phyloP scores from a whole-genome alignment of 2,797 vertebrate species.

The Pogonophryne albipinna region DNA sequence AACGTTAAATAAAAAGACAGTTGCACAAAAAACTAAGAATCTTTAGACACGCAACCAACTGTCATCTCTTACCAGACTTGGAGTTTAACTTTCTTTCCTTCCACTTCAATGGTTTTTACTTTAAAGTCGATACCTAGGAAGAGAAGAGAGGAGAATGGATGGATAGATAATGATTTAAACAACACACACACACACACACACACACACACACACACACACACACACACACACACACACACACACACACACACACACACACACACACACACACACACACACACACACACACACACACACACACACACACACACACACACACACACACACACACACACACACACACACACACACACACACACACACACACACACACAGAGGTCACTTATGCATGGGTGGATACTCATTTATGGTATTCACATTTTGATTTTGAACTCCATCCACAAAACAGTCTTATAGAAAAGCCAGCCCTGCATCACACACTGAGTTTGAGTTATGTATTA shows the following conservation, averaged over 20 bases:
- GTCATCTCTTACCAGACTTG: constrained; percentile 91
- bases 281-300: constrained; percentile 10
- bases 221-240: constrained; percentile 14
- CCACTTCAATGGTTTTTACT: constrained; percentile 94
- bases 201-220: constrained; percentile 12
- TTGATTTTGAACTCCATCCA: constrained; percentile 34
- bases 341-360: no score
- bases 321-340: no score
- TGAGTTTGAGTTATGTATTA: constrained; percentile 35
- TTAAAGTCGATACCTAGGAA: constrained; percentile 94
- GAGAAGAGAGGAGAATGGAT: not conserved
- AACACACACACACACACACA: constrained; percentile 10
- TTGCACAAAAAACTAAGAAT: not conserved
- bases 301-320: constrained; percentile 19
- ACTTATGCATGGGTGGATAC: constrained; percentile 47
- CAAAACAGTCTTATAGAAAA: constrained; percentile 17
- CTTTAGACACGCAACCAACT: not conserved
- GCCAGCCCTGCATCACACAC: constrained; percentile 16
- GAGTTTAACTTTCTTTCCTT: constrained; percentile 95
- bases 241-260: constrained; percentile 13
- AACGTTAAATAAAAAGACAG: constrained; percentile 1
- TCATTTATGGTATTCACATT: constrained; percentile 14
- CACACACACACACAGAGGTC: constrained; percentile 32
- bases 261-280: constrained; percentile 23
- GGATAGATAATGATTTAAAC: constrained; percentile 51